Conservation (phyloP, 2,797 vertebrate species). For the Tokudaia muenninki region DNA sequence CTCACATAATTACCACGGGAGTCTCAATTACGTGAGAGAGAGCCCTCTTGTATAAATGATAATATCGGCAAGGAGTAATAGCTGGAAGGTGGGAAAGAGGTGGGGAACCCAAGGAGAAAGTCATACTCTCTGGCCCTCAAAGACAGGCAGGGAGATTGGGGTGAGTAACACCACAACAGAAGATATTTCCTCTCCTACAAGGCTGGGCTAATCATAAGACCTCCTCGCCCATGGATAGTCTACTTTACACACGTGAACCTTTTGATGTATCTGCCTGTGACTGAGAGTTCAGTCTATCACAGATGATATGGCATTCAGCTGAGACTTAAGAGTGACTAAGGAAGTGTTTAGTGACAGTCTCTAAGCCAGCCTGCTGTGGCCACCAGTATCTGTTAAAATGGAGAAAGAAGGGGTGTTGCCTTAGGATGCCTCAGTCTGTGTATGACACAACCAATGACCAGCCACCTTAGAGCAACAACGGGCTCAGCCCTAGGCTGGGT, state of each 20-base stretch:
- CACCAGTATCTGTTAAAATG: neutral
- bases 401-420: rapidly evolving
- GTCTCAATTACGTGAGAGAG: neutral
- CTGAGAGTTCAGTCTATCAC: neutral
- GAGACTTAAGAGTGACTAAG: neutral
- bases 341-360: neutral
- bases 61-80: neutral
- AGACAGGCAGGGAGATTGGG: neutral
- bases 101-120: neutral
- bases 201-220: neutral
- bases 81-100: neutral
- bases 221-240: neutral
- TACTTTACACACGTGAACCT: too few relatives aligned
- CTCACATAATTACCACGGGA: neutral
- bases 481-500: neutral
- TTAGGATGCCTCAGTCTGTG: neutral
- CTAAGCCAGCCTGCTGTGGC: neutral
- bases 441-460: neutral
- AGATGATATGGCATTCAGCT: rapidly evolving
- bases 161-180: neutral
- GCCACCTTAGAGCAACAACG: neutral
- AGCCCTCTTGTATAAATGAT: neutral
- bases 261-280: neutral
- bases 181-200: neutral
- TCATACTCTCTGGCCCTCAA: neutral